Evolutionary conservation across 2,888 invertebrate species (phyloP).

Genomic region (Ophion ventricosus): DNA sequence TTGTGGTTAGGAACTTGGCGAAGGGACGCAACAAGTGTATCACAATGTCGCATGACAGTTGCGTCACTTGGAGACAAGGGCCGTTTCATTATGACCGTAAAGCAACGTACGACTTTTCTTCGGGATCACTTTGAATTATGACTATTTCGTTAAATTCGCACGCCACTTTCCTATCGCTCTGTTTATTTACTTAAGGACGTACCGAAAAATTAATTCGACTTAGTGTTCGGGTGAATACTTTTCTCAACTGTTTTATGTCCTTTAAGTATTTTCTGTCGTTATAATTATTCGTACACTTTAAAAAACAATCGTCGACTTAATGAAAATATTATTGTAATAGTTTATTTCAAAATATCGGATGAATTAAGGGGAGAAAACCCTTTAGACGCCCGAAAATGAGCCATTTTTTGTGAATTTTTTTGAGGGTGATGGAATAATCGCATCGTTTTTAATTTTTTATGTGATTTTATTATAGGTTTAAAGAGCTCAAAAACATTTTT

Average conservation of each 20-base stretch:
- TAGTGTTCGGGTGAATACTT: neutral
- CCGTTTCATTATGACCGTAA: neutral
- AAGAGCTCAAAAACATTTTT: too few species aligned
- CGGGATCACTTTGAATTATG: neutral
- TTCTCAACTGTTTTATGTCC: neutral
- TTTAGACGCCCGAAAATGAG: too few species aligned
- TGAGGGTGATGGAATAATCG: too few species aligned
- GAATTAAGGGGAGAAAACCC: too few species aligned
- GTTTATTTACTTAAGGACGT: neutral
- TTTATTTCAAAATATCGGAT: too few species aligned
- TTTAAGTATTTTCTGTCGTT: neutral
- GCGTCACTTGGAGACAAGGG: constrained; percentile 13
- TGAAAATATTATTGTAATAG: too few species aligned
- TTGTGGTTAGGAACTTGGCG: neutral
- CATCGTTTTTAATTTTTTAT: too few species aligned
- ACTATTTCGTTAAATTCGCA: neutral
- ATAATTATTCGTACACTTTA: too few species aligned
- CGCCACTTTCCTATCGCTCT: neutral
- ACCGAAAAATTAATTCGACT: neutral
- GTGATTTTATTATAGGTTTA: too few species aligned
- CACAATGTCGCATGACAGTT: constrained; percentile 16
- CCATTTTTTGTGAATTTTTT: too few species aligned
- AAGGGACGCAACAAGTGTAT: constrained; percentile 38
- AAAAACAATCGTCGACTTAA: too few species aligned
- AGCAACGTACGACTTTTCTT: neutral